These are phyloP conservation scores for Antedon mediterranea DNA, from an alignment of 53 echinoderm and acorn worm genomes.

Conservation along the genomic window DNA sequence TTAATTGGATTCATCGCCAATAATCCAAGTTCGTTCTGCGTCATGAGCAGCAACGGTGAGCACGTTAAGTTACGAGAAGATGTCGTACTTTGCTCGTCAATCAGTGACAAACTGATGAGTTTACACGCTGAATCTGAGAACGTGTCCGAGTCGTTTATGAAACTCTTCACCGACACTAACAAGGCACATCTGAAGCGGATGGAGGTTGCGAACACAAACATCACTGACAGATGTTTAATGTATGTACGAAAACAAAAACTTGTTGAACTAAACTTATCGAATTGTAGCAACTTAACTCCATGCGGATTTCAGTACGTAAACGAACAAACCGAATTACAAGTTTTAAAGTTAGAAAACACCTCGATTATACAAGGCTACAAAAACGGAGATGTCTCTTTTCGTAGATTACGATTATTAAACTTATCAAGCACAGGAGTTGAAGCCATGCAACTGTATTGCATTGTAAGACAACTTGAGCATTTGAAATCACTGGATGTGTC, in stretches of 20 bases:
- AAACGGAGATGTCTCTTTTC: constrained; percentile 38
- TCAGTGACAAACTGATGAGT: constrained; percentile 52
- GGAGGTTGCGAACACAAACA: constrained; percentile 40
- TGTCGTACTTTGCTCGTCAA: constrained; percentile 37
- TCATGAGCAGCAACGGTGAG: neutral
- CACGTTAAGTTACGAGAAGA: constrained; percentile 28
- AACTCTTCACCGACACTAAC: constrained; percentile 36
- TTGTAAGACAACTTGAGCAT: constrained; percentile 35
- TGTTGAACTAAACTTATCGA: constrained; percentile 50
- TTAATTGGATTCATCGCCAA: neutral
- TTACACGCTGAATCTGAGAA: constrained; percentile 20
- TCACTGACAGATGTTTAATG: constrained; percentile 36
- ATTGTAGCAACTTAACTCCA: constrained; percentile 26
- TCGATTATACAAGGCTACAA: constrained; percentile 24
- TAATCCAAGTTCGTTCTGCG: constrained; percentile 14
- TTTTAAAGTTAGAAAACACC: constrained; percentile 51
- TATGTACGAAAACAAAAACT: constrained; percentile 47
- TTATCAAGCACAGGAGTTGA: constrained; percentile 59
- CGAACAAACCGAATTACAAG: constrained; percentile 28
- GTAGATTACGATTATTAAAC: constrained; percentile 40
- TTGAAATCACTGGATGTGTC: constrained; percentile 66
- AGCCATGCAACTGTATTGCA: constrained; percentile 36
- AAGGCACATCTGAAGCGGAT: constrained; percentile 45
- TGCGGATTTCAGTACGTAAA: constrained; percentile 41
- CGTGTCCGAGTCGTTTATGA: constrained; percentile 19